phyloP scores from a whole-genome alignment of 2,113 vertebrate species.

The Saccopteryx bilineata region DNA sequence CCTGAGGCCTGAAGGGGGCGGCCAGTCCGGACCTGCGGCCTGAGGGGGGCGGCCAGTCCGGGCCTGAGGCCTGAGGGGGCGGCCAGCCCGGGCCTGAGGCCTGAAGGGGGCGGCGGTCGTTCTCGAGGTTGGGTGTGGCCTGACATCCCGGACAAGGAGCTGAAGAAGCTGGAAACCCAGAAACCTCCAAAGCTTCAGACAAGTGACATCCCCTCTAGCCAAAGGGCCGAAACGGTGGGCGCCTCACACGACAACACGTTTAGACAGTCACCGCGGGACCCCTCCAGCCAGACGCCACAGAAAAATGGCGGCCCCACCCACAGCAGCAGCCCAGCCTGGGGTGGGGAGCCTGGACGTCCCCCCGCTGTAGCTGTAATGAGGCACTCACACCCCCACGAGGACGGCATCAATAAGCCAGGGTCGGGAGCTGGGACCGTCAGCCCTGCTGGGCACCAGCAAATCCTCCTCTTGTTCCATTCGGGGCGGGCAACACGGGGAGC shows the following conservation, averaged over 20 bases:
- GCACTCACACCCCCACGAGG: no score
- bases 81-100: no score
- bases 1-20: no score
- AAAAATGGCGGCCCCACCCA: background rate
- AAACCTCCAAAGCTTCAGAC: background rate
- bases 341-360: accelerated
- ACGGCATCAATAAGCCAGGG: accelerated
- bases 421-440: background rate
- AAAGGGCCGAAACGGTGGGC: background rate
- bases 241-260: accelerated
- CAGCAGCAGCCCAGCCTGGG: background rate
- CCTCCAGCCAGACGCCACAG: no score
- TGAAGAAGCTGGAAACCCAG: background rate
- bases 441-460: accelerated
- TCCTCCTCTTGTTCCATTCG: background rate
- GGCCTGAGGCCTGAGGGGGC: no score
- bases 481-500: accelerated
- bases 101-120: accelerated
- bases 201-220: background rate
- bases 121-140: background rate
- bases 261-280: no score
- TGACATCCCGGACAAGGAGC: accelerated
- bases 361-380: accelerated
- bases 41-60: no score
- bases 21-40: no score